Percentiles rank a stretch among this genome's conserved stretches.
phyloP scores from a whole-genome alignment of 2,113 vertebrate genomes.

The Vimba vimba region DNA sequence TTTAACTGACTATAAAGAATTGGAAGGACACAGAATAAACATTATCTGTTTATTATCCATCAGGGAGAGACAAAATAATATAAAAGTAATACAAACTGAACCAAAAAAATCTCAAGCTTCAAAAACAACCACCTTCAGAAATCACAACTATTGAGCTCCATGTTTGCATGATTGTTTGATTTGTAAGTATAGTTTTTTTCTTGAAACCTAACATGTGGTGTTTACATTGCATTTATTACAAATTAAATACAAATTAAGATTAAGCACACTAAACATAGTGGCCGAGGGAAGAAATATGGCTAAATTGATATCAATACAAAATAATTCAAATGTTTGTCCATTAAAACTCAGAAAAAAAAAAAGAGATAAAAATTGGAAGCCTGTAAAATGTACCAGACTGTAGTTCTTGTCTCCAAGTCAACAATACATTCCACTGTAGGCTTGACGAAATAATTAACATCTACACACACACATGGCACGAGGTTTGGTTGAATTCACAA shows the following conservation, averaged over 20 bases:
- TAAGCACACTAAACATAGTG: background rate
- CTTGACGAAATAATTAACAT: conserved; percentile 61
- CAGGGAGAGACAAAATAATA: conserved; percentile 73
- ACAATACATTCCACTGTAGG: conserved; percentile 59
- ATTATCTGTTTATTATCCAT: conserved; percentile 76
- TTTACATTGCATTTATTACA: background rate
- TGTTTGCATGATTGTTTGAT: conserved; percentile 11
- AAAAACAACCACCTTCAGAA: conserved; percentile 26
- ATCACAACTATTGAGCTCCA: background rate
- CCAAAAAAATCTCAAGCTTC: conserved; percentile 53
- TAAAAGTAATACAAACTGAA: conserved; percentile 73
- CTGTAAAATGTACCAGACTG: conserved; percentile 55
- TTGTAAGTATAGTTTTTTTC: conserved; percentile 9
- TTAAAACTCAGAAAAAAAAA: conserved; percentile 1
- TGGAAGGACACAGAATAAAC: conserved; percentile 62
- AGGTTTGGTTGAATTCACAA: conserved; percentile 54
- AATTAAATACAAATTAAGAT: background rate
- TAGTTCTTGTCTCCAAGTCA: conserved; percentile 41
- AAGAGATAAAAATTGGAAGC: conserved; percentile 63
- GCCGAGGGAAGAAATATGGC: background rate
- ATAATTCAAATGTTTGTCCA: conserved; percentile 18
- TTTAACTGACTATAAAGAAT: background rate
- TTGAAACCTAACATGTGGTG: background rate
- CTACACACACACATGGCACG: conserved; percentile 59
- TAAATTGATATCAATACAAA: conserved; percentile 37